These are phyloP conservation scores for Scaptomyza polygonia DNA, from an alignment of 2,888 invertebrate species.

Conservation along the genomic window DNA sequence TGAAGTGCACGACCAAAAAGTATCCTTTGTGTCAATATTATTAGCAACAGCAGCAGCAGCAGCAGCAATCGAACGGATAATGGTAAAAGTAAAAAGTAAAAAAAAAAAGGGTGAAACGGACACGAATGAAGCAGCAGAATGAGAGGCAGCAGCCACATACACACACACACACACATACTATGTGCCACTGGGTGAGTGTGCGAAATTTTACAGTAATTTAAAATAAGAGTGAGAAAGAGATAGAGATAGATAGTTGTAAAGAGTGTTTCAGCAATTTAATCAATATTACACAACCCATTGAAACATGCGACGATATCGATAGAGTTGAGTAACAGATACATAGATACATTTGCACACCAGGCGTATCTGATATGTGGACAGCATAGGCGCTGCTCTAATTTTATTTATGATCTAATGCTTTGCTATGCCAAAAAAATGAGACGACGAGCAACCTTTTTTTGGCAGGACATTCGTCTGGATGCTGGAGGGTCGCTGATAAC, in stretches of 20 bases:
- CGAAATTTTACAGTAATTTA: slow-evolving; percentile 83
- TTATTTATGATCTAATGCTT: slow-evolving; percentile 81
- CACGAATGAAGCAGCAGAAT: slow-evolving; percentile 26
- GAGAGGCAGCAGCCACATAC: slow-evolving; percentile 25
- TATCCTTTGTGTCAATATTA: slow-evolving; percentile 83
- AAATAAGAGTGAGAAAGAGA: slow-evolving; percentile 55
- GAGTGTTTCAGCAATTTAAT: slow-evolving; percentile 81
- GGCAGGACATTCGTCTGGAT: slow-evolving; percentile 20
- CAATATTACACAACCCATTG: slow-evolving; percentile 80
- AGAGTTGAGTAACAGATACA: slow-evolving; percentile 9
- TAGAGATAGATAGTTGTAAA: slow-evolving; percentile 15
- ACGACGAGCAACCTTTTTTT: slow-evolving; percentile 41
- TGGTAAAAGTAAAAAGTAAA: slow-evolving; percentile 31
- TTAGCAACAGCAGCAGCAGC: slow-evolving; percentile 66
- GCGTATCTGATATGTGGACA: slow-evolving; percentile 76
- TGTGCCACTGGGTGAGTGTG: slow-evolving; percentile 72
- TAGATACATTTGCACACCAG: slow-evolving; percentile 50
- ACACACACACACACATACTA: neutral
- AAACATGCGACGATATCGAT: slow-evolving; percentile 7
- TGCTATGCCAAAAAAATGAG: slow-evolving; percentile 56
- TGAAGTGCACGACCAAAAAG: slow-evolving; percentile 79
- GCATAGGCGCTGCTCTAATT: slow-evolving; percentile 73
- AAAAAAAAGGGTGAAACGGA: slow-evolving; percentile 64
- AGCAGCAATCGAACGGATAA: slow-evolving; percentile 68
- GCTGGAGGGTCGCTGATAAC: slow-evolving; percentile 55